Base-by-base conservation (phyloP, 1,140 invertebrate species). In the Drosophila varians region DNA sequence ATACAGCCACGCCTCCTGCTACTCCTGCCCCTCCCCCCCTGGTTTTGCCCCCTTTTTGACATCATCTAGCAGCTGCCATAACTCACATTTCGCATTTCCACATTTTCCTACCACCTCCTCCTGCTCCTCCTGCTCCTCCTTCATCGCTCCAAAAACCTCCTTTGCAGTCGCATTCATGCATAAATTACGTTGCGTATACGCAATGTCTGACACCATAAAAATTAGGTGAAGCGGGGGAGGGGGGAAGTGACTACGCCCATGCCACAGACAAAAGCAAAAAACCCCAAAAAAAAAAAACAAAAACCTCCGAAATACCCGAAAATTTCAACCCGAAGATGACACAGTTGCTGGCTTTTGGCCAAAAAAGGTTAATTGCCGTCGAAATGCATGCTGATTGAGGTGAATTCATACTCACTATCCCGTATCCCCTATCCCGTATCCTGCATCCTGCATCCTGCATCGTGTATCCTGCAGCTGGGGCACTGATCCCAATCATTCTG, bases 291-390 rank as follows among this genome's bases (percentile, higher is more conserved):
- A 7, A 9, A 31, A 31, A 31, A 31, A 3, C 28, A 31, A 31
- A 31, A 11, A 31, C 9, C 28, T 28, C 7, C n/a, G 2, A 21
- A 21, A 21, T 2, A 21, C 21, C 21, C 21, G 2, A n/a, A 31
- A 31, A 31, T 7, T 7, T 26, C 25, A 26, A 26, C 14, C 12
- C n/a, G 19, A 65, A 51, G 58, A 42, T 47, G 58, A 51, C 43
- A 65, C 62, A 65, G 26, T 53, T 38, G 9, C 36, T 69, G 70
- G 69, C 69, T 54, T 57, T 73, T 64, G 62, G 76, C 56, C 76
- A 31, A 31, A 53, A 62, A 70, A 80, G 76, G 77, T 80, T 71
- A 78, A 76, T 69, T 76, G 74, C 56, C 57, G 11, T 23, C 57
- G 66, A 71, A 75, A 53, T 48, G 36, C 19, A 14, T 18, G 46